phyloP scores from a whole-genome alignment of 2,797 vertebrate species.

The Erithacus rubecula region DNA sequence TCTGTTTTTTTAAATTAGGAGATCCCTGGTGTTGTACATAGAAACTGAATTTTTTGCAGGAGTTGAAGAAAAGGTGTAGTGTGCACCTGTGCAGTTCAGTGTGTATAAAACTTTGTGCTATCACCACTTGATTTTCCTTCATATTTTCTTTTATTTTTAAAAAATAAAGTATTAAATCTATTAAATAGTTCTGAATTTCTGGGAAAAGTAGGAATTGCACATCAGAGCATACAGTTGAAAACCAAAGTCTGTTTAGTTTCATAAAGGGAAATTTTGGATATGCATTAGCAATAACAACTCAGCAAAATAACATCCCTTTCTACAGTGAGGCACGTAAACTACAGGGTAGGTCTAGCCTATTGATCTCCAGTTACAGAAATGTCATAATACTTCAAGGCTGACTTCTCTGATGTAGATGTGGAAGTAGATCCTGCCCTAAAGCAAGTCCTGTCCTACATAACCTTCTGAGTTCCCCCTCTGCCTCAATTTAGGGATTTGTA shows the following conservation, averaged over 20 bases:
- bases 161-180: not conserved
- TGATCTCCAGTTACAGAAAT: not conserved
- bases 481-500: not conserved
- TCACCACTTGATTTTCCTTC: not conserved
- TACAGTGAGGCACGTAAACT: not conserved
- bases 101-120: not conserved
- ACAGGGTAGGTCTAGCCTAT: not conserved
- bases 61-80: not conserved
- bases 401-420: not conserved
- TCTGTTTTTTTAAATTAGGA: not conserved
- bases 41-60: not conserved
- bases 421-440: not conserved
- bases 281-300: not conserved
- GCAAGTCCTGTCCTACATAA: slow-evolving; percentile 8
- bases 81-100: not conserved
- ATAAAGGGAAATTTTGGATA: not conserved
- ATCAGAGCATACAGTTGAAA: not conserved
- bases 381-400: not conserved
- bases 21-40: not conserved
- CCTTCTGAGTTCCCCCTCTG: not conserved
- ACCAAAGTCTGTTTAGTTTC: not conserved
- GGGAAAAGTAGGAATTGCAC: not conserved
- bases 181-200: not conserved
- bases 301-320: not conserved
- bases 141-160: not conserved